Percentiles rank a stretch among this genome's conserved stretches.
These are phyloP conservation scores for Amphilophus citrinellus DNA, from an alignment of 2,113 vertebrate genomes.

Conservation along the genomic window DNA sequence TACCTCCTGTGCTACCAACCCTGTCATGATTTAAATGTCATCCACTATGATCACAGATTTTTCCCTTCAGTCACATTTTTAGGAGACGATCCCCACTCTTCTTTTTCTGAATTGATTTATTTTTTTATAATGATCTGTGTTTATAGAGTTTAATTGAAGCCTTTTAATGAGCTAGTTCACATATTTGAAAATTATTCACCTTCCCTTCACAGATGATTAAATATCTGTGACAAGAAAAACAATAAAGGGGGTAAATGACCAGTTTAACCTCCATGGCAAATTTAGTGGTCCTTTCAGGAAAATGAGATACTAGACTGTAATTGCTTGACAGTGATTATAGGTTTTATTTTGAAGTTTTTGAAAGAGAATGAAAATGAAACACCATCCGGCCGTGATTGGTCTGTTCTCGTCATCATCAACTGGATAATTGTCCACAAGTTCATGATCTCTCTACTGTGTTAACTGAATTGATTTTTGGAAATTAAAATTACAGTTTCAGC, in stretches of 20 bases:
- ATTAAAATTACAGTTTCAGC: constrained; percentile 45
- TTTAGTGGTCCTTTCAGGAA: constrained; percentile 57
- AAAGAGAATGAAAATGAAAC: constrained; percentile 58
- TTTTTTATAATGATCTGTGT: neutral
- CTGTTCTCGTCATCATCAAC: constrained; percentile 61
- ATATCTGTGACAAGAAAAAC: constrained; percentile 53
- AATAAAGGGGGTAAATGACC: constrained; percentile 57
- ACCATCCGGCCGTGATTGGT: constrained; percentile 62
- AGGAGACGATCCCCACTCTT: neutral
- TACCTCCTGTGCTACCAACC: neutral
- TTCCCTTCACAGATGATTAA: constrained; percentile 56
- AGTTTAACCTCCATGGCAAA: constrained; percentile 70
- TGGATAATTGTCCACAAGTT: constrained; percentile 68
- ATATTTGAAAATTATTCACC: constrained; percentile 35
- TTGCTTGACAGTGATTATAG: constrained; percentile 72
- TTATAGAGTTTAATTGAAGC: constrained; percentile 23
- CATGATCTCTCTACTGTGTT: constrained; percentile 47
- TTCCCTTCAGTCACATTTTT: neutral
- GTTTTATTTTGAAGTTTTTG: constrained; percentile 71
- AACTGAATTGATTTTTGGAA: constrained; percentile 53
- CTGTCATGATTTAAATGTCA: neutral
- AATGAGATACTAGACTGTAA: constrained; percentile 60
- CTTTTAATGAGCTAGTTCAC: constrained; percentile 5
- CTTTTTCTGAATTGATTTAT: neutral
- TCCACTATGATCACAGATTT: neutral